Evolutionary conservation across 2,797 vertebrate species (phyloP), one percentile per base, ranked within the genome.

Genomic region (Megaceryle alcyon): DNA sequence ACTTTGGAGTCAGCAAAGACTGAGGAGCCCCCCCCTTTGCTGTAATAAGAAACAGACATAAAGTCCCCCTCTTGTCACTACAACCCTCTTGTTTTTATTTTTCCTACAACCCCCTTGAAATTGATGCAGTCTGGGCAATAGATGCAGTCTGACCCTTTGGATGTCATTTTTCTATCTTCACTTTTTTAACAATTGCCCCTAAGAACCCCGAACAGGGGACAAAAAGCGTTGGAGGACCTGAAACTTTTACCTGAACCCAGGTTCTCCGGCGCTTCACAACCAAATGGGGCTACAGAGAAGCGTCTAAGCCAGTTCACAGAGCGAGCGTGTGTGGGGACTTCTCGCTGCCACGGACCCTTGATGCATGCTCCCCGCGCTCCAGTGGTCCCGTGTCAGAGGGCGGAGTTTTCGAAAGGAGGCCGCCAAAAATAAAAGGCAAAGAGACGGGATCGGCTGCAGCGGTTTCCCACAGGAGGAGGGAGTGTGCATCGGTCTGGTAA

Each of bases 11-110:
- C 98, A 98, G 98, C 98, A 98, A 98, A 97, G 98, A 98, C 98
- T 97, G 98, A 98, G 98, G 97, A 98, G 98, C 98, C 96, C 97
- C 97, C 96, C 41, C 54, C 98, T 97, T 98, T 98, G 98, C 98
- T 98, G 99, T 99, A 99, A 99, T 99, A 99, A 99, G 99, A 99
- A 99, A 99, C 99, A 99, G 99, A 99, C 99, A 86, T 96, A 88
- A 96, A 94, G 97, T 96, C 95, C 98, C 97, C 97, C 97, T 97
- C 94, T 97, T 96, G 97, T 90, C 97, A 95, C 94, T 69, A 96
- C 94, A 95, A 88, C 94, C 82, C 95, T 84, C 78, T 80, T 94
- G 94, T 97, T 95, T 95, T 95, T 96, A 84, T 96, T 97, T 97
- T 98, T 96, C 79, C 57, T 79, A 56, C 92, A 44, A 86, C 94